These are phyloP conservation scores for Tetrapedia diversipes DNA, from an alignment of 2,888 invertebrate species.

Conservation along the genomic window DNA sequence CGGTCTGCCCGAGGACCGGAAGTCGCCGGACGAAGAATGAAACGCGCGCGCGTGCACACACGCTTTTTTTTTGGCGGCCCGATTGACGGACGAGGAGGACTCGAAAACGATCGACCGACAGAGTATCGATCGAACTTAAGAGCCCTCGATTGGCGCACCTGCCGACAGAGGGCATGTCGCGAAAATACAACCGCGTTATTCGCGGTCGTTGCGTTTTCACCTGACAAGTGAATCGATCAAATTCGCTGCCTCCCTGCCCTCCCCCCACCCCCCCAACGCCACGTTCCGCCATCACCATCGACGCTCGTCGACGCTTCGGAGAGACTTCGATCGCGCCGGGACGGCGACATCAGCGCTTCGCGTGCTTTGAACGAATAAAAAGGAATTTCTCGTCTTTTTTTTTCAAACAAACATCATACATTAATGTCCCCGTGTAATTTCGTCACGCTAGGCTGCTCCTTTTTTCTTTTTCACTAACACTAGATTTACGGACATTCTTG, in stretches of 20 bases:
- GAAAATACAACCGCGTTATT: conserved; percentile 58
- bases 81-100: conserved; percentile 43
- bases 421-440: background rate
- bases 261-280: background rate
- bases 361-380: conserved; percentile 27
- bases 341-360: conserved; percentile 46
- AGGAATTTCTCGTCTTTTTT: background rate
- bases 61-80: conserved; percentile 4
- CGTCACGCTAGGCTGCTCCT: background rate
- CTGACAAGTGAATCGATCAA: conserved; percentile 63
- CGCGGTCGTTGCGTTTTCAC: conserved; percentile 58
- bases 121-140: conserved; percentile 65
- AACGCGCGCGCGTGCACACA: background rate
- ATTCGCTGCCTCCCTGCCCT: conserved; percentile 23
- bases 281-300: conserved; percentile 13
- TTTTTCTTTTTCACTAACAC: no score
- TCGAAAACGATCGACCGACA: conserved; percentile 62
- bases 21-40: background rate
- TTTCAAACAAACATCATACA: background rate
- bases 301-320: conserved; percentile 35
- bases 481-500: no score
- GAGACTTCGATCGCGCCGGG: conserved; percentile 53
- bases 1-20: background rate
- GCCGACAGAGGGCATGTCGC: conserved; percentile 65
- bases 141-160: conserved; percentile 58